Evolutionary conservation across 2,797 vertebrate species (phyloP).

Genomic region (Scolopax bukidnonensis): DNA sequence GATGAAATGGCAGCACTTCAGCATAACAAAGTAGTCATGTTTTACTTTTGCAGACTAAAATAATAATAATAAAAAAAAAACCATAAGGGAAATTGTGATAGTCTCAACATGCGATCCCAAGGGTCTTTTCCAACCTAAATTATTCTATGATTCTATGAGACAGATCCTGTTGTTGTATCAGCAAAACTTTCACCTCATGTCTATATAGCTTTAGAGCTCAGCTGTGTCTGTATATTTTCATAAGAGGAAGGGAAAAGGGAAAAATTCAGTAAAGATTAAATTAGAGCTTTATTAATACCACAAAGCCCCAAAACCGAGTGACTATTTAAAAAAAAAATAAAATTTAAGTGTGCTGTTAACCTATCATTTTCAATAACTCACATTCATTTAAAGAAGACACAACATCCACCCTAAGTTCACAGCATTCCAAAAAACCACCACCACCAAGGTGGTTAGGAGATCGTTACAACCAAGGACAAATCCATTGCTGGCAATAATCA

Average conservation of each 20-base stretch:
- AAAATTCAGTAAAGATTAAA: conserved; percentile 3
- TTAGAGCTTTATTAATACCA: background rate
- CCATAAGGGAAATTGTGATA: background rate
- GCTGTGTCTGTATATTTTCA: background rate
- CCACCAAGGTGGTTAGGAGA: background rate
- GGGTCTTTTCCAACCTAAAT: too few relatives aligned
- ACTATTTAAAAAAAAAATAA: background rate
- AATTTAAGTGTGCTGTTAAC: rapidly evolving
- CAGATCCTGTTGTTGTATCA: background rate
- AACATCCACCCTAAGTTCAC: background rate
- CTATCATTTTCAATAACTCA: background rate
- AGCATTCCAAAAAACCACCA: background rate
- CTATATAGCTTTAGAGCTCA: background rate
- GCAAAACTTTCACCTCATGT: background rate
- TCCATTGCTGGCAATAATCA: background rate
- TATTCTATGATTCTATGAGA: background rate
- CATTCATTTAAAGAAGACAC: background rate
- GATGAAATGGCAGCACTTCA: background rate
- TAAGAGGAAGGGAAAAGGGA: background rate
- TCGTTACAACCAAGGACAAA: background rate
- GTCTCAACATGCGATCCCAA: background rate
- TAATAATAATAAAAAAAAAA: background rate
- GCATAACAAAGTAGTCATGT: background rate
- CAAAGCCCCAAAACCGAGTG: background rate
- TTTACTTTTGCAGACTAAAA: background rate